Percentiles rank a stretch among this genome's conserved stretches.
Evolutionary conservation across 30 jellyfish, hydroid and myxozoan genomes (phyloP).

Genomic region (Nemopilema nomurai): DNA sequence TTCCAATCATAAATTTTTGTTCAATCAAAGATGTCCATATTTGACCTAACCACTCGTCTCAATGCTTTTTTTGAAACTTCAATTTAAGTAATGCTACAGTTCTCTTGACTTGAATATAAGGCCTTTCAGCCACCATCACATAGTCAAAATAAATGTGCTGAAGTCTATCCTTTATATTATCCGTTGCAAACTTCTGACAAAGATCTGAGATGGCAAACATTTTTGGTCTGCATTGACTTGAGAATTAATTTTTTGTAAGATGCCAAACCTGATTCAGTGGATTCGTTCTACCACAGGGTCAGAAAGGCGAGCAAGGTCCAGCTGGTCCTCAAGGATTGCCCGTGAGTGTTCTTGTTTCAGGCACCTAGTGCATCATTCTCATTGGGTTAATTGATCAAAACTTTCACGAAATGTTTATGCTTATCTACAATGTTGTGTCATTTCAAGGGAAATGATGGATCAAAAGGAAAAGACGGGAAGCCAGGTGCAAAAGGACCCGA

Average conservation of each 20-base stretch:
- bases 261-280: background rate
- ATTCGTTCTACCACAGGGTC: conserved; percentile 17
- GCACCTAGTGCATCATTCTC: background rate
- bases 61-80: too few relatives aligned
- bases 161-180: too few relatives aligned
- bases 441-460: conserved; percentile 40
- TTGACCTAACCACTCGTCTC: background rate
- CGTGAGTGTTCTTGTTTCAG: conserved; percentile 6
- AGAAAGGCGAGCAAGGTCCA: conserved; percentile 57
- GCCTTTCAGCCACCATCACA: too few relatives aligned
- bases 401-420: background rate
- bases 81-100: too few relatives aligned
- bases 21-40: background rate
- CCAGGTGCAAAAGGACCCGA: conserved; percentile 46
- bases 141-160: too few relatives aligned
- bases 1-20: too few relatives aligned
- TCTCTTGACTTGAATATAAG: too few relatives aligned
- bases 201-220: background rate
- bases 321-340: conserved; percentile 60
- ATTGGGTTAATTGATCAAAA: too few relatives aligned
- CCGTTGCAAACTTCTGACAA: background rate
- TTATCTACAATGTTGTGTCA: background rate
- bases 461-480: conserved; percentile 48
- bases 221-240: too few relatives aligned
- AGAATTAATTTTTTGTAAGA: too few relatives aligned